Conservation (phyloP, 1,140 invertebrate species). For the Eriosoma lanigerum region DNA sequence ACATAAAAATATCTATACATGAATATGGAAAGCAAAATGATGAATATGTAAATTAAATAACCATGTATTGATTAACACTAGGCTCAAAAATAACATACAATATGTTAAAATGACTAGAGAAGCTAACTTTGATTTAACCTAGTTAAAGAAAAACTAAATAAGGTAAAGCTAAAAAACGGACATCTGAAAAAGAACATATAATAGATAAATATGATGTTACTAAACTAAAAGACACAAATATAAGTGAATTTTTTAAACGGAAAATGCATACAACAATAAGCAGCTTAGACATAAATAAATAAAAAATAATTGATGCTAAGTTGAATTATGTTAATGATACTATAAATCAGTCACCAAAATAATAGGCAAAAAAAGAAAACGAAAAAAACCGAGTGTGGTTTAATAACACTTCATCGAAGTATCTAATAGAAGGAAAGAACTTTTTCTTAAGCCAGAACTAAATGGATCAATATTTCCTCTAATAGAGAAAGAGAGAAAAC, state of each 20-base stretch:
- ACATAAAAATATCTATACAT: no score
- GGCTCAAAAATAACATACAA: no score
- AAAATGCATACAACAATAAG: not conserved
- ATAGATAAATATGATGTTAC: not conserved
- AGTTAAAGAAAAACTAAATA: no score
- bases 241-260: not conserved
- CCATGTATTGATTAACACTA: no score
- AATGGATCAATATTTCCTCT: not conserved
- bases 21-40: no score
- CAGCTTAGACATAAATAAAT: constrained; percentile 2
- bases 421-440: not conserved
- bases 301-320: not conserved
- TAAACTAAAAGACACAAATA: not conserved
- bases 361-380: not conserved
- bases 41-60: no score
- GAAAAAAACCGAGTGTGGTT: not conserved
- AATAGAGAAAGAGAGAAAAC: no score
- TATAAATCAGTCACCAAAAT: not conserved
- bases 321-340: not conserved
- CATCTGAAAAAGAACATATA: not conserved
- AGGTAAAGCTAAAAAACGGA: not conserved
- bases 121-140: no score
- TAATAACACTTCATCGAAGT: not conserved
- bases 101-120: no score
- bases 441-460: not conserved